Conservation (phyloP, 2,888 invertebrate genomes). For the Cantharis rufa region DNA sequence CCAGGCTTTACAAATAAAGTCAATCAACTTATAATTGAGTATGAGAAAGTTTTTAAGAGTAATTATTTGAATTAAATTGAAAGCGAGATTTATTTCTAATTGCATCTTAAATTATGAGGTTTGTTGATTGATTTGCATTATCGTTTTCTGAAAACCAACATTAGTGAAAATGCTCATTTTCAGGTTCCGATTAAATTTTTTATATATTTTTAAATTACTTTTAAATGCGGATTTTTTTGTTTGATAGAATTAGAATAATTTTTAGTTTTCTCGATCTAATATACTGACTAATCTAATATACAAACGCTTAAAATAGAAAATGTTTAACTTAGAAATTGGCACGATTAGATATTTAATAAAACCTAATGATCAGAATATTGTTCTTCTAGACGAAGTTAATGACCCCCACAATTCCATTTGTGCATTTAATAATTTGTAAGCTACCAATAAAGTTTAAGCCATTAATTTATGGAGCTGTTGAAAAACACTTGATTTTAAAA, state of each 20-base stretch:
- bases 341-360: neutral
- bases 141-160: neutral
- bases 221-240: neutral
- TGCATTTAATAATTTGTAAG: neutral
- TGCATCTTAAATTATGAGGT: neutral
- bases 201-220: too few species aligned
- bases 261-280: neutral
- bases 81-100: neutral
- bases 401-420: neutral
- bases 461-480: neutral
- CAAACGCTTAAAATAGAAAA: neutral
- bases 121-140: neutral
- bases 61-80: neutral
- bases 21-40: neutral
- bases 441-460: neutral
- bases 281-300: neutral
- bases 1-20: neutral
- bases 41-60: neutral
- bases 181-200: neutral
- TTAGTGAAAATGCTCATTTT: too few species aligned
- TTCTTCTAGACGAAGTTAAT: neutral
- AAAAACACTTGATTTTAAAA: neutral
- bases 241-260: neutral
- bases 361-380: neutral
- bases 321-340: neutral